Evolutionary conservation across 1,140 invertebrate genomes (phyloP), one percentile per base, ranked within the genome.

Genomic region (Gerris buenoi): DNA sequence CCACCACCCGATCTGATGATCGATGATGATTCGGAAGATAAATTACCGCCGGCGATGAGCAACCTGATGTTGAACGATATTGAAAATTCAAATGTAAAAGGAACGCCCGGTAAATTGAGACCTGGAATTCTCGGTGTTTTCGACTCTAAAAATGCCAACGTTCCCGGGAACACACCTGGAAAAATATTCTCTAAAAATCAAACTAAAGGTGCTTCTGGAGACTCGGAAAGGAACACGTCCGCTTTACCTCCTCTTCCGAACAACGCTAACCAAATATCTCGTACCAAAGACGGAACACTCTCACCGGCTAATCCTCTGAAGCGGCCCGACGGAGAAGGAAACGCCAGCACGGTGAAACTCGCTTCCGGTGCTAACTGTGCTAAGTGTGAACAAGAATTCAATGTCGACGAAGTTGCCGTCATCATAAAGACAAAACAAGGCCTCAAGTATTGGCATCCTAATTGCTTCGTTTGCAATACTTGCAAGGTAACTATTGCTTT

Each of bases 401-500:
- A 46, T 46, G 33, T 46, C 33, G 33, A 46, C 33, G 33, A 46
- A 46, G 33, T 46, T 46, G 33, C 33, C 18, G 33, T 46, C 18
- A 46, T 46, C 18, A 46, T 46, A 10, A 46, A 46, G 18, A 46
- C 33, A 46, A 46, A 46, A 18, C 5, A 5, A 10, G 33, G 33
- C 5, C 18, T 46, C 5, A 46, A 46, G 18, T 84, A 86, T 66
- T 95, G 91, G 88, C 92, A 95, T 81, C 90, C 91, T 2, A 81
- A 85, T 26, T 96, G 93, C 74, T 96, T 96, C 74, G 84, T 85
- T 71, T 96, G 93, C 74, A 80, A 81, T 67, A 86, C 84, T 27
- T 95, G 92, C 73, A 84, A 89, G 65, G 80, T 75, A 70, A 66
- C 58, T 65, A 63, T 33, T 15, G 5, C 23, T 23, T 15, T 15